Evolutionary conservation across 2,888 invertebrate species (phyloP).

Genomic region (Lathronympha strigana): DNA sequence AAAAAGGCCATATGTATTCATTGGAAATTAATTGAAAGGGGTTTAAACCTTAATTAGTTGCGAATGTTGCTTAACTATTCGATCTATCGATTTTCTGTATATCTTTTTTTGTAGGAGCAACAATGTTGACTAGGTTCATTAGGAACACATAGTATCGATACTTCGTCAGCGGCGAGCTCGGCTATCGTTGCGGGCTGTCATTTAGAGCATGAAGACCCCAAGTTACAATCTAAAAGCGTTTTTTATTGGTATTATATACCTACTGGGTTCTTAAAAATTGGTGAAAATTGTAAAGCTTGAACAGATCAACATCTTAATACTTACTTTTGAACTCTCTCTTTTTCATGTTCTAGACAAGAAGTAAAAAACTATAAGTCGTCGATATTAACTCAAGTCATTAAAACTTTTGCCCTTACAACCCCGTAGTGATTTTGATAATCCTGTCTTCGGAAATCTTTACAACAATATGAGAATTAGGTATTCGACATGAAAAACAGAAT

Average conservation of each 20-base stretch:
- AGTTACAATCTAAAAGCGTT: conserved; percentile 17
- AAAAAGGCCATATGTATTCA: too few relatives aligned
- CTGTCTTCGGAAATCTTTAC: too few relatives aligned
- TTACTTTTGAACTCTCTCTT: too few relatives aligned
- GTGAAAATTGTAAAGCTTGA: background rate
- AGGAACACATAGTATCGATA: conserved; percentile 11
- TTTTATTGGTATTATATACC: background rate
- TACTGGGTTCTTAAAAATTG: background rate
- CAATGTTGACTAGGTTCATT: background rate
- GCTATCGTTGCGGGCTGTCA: conserved; percentile 47
- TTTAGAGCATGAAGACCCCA: conserved; percentile 51
- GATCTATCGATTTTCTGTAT: background rate
- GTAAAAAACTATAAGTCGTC: too few relatives aligned
- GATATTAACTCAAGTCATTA: too few relatives aligned
- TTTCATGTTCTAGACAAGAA: too few relatives aligned
- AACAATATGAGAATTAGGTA: too few relatives aligned
- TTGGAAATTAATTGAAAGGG: background rate
- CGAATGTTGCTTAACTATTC: background rate
- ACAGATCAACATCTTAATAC: too few relatives aligned
- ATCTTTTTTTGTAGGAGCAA: background rate
- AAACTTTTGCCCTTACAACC: too few relatives aligned
- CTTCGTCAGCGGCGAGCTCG: conserved; percentile 41
- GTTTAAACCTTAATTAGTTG: background rate
- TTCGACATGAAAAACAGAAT: too few relatives aligned
- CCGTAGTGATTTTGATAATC: too few relatives aligned